Percentiles rank a stretch among this genome's conserved stretches.
These are phyloP conservation scores for Styela clava DNA, from an alignment of 23 tunicate genomes.

Conservation along the genomic window DNA sequence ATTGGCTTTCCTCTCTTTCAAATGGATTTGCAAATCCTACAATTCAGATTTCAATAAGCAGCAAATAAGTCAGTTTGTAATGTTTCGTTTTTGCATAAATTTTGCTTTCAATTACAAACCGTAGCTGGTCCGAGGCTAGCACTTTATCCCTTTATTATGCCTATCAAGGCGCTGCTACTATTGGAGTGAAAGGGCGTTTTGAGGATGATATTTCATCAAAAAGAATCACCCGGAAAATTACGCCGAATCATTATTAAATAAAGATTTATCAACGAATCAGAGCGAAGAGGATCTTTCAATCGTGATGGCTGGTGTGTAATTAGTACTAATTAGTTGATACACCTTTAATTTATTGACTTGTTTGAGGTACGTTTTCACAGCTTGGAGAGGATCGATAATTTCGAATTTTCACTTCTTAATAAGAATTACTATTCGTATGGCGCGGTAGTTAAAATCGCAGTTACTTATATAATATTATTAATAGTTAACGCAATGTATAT, in stretches of 20 bases:
- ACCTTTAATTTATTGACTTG: conserved; percentile 46
- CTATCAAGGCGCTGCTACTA: background rate
- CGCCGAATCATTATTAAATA: background rate
- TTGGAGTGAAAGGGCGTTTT: background rate
- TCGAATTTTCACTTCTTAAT: background rate
- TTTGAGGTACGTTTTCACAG: conserved; percentile 19
- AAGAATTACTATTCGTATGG: background rate
- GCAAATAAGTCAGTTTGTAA: no score
- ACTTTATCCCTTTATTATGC: background rate
- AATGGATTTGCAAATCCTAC: no score
- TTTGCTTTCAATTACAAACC: no score
- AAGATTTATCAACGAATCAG: background rate
- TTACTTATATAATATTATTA: background rate
- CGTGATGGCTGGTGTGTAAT: conserved; percentile 71
- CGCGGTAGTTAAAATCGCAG: background rate
- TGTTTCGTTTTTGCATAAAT: no score
- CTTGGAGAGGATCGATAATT: conserved; percentile 11
- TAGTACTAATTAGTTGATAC: conserved; percentile 38
- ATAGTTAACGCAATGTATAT: background rate
- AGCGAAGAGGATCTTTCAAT: conserved; percentile 1
- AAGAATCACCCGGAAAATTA: conserved; percentile 9
- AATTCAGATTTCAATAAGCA: no score
- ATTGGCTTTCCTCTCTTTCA: no score
- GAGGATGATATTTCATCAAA: conserved; percentile 1
- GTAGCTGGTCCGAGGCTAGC: no score